Conservation (phyloP, 2,797 vertebrate genomes). For the Enteromius paludinosus region DNA sequence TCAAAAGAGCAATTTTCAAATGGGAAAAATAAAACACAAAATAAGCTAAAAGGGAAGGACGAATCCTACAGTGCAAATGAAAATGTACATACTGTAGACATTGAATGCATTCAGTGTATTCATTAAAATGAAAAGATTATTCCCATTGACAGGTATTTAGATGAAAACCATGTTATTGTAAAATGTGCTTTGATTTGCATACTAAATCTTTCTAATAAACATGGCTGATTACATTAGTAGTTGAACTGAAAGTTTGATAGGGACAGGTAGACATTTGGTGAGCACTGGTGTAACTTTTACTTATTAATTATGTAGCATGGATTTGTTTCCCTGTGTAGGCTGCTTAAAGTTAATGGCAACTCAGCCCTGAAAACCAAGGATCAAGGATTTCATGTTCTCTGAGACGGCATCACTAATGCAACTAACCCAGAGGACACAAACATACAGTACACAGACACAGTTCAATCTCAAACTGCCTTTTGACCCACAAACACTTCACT, state of each 20-base stretch:
- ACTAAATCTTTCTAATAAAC: not conserved
- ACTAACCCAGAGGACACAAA: not conserved
- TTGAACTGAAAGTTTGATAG: not conserved
- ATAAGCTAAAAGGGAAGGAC: not conserved
- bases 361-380: slow-evolving; percentile 10
- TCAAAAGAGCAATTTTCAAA: not conserved
- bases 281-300: not conserved
- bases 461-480: slow-evolving; percentile 5
- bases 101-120: not conserved
- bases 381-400: slow-evolving; percentile 11
- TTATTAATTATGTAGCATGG: not conserved
- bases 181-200: not conserved
- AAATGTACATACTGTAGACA: not conserved
- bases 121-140: not conserved
- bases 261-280: not conserved
- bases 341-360: slow-evolving; percentile 4
- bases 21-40: not conserved
- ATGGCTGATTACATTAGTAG: not conserved
- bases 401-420: slow-evolving; percentile 7
- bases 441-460: not conserved
- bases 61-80: not conserved
- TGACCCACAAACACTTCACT: not conserved
- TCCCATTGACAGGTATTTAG: not conserved
- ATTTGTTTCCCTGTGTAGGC: slow-evolving; percentile 5
- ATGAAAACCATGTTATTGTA: not conserved